These are phyloP conservation scores for Falco punctatus DNA, from an alignment of 2,113 vertebrate genomes.

Conservation along the genomic window DNA sequence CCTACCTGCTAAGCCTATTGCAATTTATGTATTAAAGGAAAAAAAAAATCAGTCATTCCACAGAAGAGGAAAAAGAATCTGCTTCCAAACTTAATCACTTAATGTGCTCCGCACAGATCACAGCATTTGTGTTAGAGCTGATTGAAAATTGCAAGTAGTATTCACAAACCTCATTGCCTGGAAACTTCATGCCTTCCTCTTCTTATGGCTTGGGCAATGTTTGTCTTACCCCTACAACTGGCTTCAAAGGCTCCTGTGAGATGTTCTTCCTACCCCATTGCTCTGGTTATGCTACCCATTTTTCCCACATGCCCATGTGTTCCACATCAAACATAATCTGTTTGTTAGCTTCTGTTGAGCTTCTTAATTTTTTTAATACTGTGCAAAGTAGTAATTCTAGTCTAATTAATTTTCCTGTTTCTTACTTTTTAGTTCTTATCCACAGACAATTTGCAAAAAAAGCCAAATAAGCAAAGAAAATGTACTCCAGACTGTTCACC, in stretches of 20 bases:
- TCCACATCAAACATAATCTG: neutral
- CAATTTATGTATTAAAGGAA: neutral
- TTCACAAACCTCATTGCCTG: neutral
- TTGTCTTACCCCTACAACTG: neutral
- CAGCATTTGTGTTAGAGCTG: neutral
- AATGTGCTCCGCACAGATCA: neutral
- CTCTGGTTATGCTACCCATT: neutral
- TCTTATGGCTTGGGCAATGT: neutral
- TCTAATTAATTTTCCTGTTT: neutral
- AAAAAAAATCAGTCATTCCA: neutral
- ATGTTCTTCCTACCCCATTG: neutral
- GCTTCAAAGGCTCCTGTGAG: neutral
- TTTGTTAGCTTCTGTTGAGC: neutral
- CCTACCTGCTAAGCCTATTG: rapidly evolving
- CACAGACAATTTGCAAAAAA: neutral
- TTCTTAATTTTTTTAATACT: neutral
- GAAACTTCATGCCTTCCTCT: neutral
- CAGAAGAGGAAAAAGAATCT: neutral
- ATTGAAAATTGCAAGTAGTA: neutral
- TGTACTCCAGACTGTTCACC: neutral
- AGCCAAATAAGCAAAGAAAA: neutral
- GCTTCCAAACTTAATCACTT: neutral
- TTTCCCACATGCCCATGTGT: neutral
- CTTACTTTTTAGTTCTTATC: neutral
- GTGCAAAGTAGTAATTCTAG: neutral